Evolutionary conservation across 1,140 invertebrate genomes (phyloP).

Genomic region (Rhyzopertha dominica): DNA sequence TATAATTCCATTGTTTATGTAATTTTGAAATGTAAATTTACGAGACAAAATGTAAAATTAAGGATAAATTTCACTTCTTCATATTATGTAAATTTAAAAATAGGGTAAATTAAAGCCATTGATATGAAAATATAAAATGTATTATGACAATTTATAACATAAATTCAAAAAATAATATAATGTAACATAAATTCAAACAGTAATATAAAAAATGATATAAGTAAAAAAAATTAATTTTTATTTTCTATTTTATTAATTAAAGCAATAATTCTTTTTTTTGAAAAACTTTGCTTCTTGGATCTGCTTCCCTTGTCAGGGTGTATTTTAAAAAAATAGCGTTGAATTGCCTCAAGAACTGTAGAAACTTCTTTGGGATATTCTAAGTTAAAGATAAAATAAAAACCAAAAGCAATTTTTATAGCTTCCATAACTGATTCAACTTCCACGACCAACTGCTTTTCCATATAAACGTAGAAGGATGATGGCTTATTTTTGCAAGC

Average conservation of each 20-base stretch:
- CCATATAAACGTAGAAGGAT: background rate
- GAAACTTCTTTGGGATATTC: background rate
- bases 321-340: slow-evolving; percentile 3
- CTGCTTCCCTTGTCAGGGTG: slow-evolving; percentile 2
- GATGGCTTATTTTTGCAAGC: background rate
- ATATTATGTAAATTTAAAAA: no score
- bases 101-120: no score
- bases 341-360: background rate
- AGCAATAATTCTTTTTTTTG: background rate
- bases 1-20: background rate
- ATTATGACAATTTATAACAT: background rate
- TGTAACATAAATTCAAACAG: background rate
- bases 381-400: slow-evolving; percentile 3
- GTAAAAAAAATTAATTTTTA: background rate
- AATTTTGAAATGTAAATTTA: background rate
- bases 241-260: slow-evolving; percentile 5
- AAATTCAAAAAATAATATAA: background rate
- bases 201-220: background rate
- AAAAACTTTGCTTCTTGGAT: background rate
- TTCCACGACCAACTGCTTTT: background rate
- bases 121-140: no score
- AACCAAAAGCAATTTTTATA: background rate
- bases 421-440: background rate
- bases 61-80: no score
- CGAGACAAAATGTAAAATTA: background rate